phyloP scores from a whole-genome alignment of 2,113 vertebrate species.

The Natator depressus region DNA sequence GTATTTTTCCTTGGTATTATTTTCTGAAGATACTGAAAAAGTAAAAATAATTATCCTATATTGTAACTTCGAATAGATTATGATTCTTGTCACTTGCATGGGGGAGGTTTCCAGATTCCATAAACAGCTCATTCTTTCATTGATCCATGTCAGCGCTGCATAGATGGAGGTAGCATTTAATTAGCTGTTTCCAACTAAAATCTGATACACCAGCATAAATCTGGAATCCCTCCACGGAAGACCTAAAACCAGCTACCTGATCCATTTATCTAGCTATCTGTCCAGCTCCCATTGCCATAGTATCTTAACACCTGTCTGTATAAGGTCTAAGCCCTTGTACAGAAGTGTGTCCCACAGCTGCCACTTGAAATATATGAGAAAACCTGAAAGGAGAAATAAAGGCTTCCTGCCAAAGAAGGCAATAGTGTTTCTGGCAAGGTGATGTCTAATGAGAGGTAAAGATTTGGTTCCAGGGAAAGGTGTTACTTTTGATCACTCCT shows the following conservation, averaged over 20 bases:
- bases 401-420: background rate
- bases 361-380: background rate
- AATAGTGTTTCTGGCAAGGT: background rate
- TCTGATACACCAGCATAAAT: background rate
- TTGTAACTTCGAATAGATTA: background rate
- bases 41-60: background rate
- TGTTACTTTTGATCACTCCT: background rate
- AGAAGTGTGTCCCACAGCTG: background rate
- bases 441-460: background rate
- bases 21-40: background rate
- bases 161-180: background rate
- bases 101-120: background rate
- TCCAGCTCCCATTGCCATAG: background rate
- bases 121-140: background rate
- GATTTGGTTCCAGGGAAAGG: background rate
- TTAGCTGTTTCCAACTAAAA: background rate
- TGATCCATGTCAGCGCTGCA: background rate
- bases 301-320: background rate
- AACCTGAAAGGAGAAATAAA: background rate
- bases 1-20: background rate
- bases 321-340: background rate
- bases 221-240: background rate
- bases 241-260: background rate
- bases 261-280: background rate
- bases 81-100: background rate